Percentiles rank a stretch among this genome's conserved stretches.
Conservation (phyloP, 2,797 vertebrate genomes). For the Falco novaeseelandiae region DNA sequence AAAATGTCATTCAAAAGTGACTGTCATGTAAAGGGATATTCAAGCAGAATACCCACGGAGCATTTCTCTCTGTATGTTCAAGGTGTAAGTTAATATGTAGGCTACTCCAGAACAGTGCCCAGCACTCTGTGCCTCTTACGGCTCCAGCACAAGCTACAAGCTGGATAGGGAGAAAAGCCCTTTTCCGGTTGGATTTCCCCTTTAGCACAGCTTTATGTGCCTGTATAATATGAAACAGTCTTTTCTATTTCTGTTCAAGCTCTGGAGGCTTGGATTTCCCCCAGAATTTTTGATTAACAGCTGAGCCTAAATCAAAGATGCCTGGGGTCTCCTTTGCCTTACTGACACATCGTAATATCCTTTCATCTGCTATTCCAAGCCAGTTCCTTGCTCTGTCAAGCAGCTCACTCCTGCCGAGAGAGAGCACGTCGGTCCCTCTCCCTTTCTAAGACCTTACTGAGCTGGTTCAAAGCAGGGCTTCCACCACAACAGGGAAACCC, state of each 20-base stretch:
- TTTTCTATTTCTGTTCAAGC: constrained; percentile 48
- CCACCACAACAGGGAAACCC: neutral
- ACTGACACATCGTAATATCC: constrained; percentile 16
- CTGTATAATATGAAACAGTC: constrained; percentile 51
- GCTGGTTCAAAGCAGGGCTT: neutral
- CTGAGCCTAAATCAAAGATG: constrained; percentile 46
- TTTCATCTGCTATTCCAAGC: constrained; percentile 16
- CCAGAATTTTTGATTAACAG: constrained; percentile 58
- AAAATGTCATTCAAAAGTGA: neutral
- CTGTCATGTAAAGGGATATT: neutral
- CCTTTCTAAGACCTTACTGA: neutral
- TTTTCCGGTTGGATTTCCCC: constrained; percentile 42
- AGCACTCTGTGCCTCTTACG: neutral
- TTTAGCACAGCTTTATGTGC: constrained; percentile 23
- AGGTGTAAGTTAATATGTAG: fast-evolving
- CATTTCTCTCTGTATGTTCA: neutral
- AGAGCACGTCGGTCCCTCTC: neutral
- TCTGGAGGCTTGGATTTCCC: constrained; percentile 41
- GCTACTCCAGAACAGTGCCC: neutral
- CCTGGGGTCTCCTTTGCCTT: constrained; percentile 50
- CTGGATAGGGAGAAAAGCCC: constrained; percentile 32
- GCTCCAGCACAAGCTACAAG: neutral
- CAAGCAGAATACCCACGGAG: neutral
- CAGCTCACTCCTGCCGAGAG: neutral
- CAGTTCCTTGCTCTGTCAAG: constrained; percentile 8